Base-by-base conservation (phyloP, 1,140 invertebrate species). In the Augochlora pura region DNA sequence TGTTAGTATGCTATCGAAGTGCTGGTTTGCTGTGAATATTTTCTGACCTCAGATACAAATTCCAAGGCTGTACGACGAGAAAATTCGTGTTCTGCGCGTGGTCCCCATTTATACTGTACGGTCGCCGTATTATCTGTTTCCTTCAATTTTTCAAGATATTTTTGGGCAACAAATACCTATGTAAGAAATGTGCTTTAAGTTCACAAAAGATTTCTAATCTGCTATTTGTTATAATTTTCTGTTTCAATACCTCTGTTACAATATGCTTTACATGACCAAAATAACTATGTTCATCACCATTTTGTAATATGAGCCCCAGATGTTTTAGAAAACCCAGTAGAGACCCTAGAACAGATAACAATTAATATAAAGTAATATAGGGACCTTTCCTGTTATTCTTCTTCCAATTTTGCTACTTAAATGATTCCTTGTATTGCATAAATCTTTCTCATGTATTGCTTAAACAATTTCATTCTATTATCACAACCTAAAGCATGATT, bases 161-260 rank as follows among this genome's bases (percentile, higher is more conserved):
- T 83, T 65, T 90, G 86, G 23, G 76, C 81, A 23, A 88, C 81
- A 72, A 92, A 92, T 12, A 88, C 86, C 91, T 92, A n/a, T 69
- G 59, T 62, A 46, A 59, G 8, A 9, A 57, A n/a, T 7, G 7
- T 9, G 0, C 7, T 57, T 57, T n/a, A 0, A n/a, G 8, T n/a
- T 21, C n/a, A 6, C 1, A n/a, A n/a, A 57, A 9, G n/a, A n/a
- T 57, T 57, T 9, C 0, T 21, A 7, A 57, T 52, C 16, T 4
- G 49, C 4, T 16, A 16, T 10, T 8, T 23, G n/a, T 0, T 10
- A 2, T 16, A 57, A 0, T 4, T 3, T 63, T 21, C 9, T 2
- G 16, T 14, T 25, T 54, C 82, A 73, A 87, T 81, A 91, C 90
- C 54, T 82, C 82, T 12, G 67, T 81, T 65, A 92, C 68, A 27